phyloP scores from a whole-genome alignment of 2,888 invertebrate genomes.

The Drosophila stalkeri region DNA sequence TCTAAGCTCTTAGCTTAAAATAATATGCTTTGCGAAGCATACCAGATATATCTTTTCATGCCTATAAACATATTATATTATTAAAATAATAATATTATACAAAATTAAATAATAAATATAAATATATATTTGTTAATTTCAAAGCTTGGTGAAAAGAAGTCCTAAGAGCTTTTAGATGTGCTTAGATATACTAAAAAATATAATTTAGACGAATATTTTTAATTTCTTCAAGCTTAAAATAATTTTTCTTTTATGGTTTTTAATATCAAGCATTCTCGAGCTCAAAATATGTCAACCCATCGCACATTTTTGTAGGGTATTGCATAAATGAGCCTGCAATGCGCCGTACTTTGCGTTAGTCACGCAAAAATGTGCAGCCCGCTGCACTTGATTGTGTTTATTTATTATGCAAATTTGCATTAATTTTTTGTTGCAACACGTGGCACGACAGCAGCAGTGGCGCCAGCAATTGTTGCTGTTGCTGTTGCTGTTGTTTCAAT shows the following conservation, averaged over 20 bases:
- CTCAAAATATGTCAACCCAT: neutral
- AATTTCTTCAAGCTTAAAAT: neutral
- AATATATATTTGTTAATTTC: too few species aligned
- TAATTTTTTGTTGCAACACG: slow-evolving; percentile 75
- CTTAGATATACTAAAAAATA: too few species aligned
- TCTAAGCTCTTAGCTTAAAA: neutral
- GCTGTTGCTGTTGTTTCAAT: slow-evolving; percentile 11
- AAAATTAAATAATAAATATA: too few species aligned
- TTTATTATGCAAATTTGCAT: slow-evolving; percentile 79
- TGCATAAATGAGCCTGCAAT: slow-evolving; percentile 46
- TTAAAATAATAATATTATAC: too few species aligned
- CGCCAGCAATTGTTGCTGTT: slow-evolving; percentile 15
- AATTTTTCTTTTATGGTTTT: neutral
- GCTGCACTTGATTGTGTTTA: slow-evolving; percentile 65
- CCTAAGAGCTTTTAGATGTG: too few species aligned
- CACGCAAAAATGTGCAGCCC: slow-evolving; percentile 63
- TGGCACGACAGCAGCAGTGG: slow-evolving; percentile 37
- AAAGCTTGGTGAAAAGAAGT: too few species aligned
- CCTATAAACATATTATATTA: too few species aligned
- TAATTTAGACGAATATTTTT: too few species aligned
- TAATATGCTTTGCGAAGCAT: too few species aligned
- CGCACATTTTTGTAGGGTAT: slow-evolving; percentile 17
- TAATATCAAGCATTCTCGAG: too few species aligned
- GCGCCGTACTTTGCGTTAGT: slow-evolving; percentile 57
- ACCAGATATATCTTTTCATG: too few species aligned